Evolutionary conservation across 1,140 invertebrate species (phyloP), one percentile per base, ranked within the genome.

Genomic region (Diploscapter pachys): DNA sequence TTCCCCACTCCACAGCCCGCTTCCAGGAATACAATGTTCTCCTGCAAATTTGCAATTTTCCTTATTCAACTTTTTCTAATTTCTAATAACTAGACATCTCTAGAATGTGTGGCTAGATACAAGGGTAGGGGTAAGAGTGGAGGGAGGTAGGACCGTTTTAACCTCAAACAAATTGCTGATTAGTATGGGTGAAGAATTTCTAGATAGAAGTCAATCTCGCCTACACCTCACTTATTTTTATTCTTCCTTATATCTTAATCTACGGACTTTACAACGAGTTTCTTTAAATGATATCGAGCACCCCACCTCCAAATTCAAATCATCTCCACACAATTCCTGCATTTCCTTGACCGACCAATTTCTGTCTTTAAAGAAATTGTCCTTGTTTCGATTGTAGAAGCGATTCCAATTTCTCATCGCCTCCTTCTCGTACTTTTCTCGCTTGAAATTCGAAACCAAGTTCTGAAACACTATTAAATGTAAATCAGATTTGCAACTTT

Each of bases 1-100:
- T 98, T 98, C 0, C 96, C 96, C 63, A 97, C 95, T 4, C 96
- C 96, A 88, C 96, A 98, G 0, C 96, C 96, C 48, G 97, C 90
- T 88, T 99, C 95, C 6, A 97, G 86, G 53, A 91, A 88, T 3
- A 88, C 84, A 65, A 81, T 65, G 13, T 75, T 56, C 52, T 70
- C 49, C 83, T 83, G 62, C 71, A 84, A 82, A n/a, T 55, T 4
- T 3, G 9, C 50, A 76, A 83, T 57, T 62, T 61, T 66, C 61
- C 63, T 8, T 31, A 31, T 31, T 31, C 1, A 31, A 31, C 31
- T 0, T 31, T 31, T 31, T 31, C 31, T 31, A 31, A 31, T 31
- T 31, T 31, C 31, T 31, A 31, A 31, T 31, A 31, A 31, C 31
- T 31, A 31, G n/a, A n/a, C 1, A 31, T 31, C 31, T 31, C 31